phyloP scores from a whole-genome alignment of 2,888 invertebrate genomes.

The Morinoia aosen region DNA sequence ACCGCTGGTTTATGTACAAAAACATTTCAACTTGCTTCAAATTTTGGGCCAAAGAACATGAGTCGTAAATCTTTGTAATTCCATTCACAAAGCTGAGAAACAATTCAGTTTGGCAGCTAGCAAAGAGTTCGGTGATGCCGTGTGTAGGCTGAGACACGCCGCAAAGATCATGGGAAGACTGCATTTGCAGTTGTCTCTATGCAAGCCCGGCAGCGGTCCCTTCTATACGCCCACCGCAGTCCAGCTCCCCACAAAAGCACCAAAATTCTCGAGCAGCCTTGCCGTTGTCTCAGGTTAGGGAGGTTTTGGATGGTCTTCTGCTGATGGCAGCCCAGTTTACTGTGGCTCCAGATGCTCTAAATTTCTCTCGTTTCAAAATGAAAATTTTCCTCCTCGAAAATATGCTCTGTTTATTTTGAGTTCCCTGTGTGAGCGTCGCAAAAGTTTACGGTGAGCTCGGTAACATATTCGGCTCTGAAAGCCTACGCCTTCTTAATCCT shows the following conservation, averaged over 20 bases:
- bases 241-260: not conserved
- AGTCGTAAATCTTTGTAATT: not conserved
- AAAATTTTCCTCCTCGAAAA: slow-evolving; percentile 38
- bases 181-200: slow-evolving; percentile 48
- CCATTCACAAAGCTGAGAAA: not conserved
- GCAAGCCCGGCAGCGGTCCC: not conserved
- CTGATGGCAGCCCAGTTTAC: slow-evolving; percentile 46
- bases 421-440: not conserved
- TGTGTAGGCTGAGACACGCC: not conserved
- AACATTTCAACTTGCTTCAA: not conserved
- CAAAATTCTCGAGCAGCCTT: slow-evolving; percentile 29
- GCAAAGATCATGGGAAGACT: not conserved
- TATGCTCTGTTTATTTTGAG: slow-evolving; percentile 25
- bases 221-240: not conserved
- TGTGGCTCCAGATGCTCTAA: slow-evolving; percentile 51
- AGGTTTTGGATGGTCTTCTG: slow-evolving; percentile 42
- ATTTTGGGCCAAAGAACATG: not conserved
- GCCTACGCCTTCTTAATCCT: not conserved
- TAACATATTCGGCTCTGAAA: not conserved
- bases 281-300: slow-evolving; percentile 50
- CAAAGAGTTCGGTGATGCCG: not conserved
- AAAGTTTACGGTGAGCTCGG: not conserved
- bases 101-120: not conserved
- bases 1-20: not conserved
- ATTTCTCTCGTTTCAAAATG: slow-evolving; percentile 46